These are phyloP conservation scores for Chrysolina oricalcia DNA, from an alignment of 2,888 invertebrate genomes.

Conservation along the genomic window DNA sequence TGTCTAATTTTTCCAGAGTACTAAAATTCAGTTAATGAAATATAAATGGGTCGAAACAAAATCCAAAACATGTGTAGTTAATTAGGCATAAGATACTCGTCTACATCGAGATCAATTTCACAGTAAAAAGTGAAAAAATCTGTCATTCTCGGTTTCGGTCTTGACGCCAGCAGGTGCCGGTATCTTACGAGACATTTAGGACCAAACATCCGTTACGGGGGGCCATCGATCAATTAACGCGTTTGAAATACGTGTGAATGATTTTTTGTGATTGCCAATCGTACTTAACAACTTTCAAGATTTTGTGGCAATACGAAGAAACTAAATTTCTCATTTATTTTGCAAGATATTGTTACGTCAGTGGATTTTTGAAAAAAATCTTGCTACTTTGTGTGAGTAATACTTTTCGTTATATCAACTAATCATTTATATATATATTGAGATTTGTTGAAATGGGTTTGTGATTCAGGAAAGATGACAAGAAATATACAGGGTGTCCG, in stretches of 20 bases:
- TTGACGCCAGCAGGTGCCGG: slow-evolving; percentile 52
- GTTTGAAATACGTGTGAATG: slow-evolving; percentile 43
- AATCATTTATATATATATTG: too few relatives aligned
- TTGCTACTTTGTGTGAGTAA: too few relatives aligned
- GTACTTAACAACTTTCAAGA: not conserved
- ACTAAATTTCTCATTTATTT: too few relatives aligned
- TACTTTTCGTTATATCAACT: too few relatives aligned
- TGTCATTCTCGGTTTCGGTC: slow-evolving; percentile 48
- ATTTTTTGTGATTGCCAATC: slow-evolving; percentile 11
- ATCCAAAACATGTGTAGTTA: slow-evolving; percentile 61
- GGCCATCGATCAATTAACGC: slow-evolving; percentile 58
- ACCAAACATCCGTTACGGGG: slow-evolving; percentile 63
- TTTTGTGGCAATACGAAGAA: too few relatives aligned
- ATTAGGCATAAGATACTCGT: slow-evolving; percentile 64
- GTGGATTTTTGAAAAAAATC: too few relatives aligned
- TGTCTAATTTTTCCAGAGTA: not conserved
- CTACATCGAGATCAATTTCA: slow-evolving; percentile 62
- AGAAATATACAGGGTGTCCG: too few relatives aligned
- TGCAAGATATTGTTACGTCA: too few relatives aligned
- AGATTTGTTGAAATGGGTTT: too few relatives aligned
- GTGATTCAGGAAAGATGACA: too few relatives aligned
- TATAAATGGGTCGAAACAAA: slow-evolving; percentile 60
- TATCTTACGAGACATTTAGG: slow-evolving; percentile 63
- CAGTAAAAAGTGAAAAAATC: slow-evolving; percentile 60
- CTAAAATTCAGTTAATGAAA: slow-evolving; percentile 51